These are phyloP conservation scores for Neoseiulus cucumeris DNA, from an alignment of 1,140 invertebrate species.

Conservation along the genomic window DNA sequence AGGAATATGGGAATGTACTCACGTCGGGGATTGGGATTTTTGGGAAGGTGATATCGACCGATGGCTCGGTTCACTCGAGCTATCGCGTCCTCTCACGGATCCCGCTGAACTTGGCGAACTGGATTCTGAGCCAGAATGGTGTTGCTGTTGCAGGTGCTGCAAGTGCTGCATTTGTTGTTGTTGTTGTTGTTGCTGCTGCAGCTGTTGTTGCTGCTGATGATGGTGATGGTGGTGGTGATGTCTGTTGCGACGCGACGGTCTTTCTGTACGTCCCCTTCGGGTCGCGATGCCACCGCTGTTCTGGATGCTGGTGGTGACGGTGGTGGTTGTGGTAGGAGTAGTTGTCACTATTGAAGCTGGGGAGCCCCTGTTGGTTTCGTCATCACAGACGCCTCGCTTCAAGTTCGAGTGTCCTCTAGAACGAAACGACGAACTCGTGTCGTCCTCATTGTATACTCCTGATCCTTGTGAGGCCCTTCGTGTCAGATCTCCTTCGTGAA, in stretches of 20 bases:
- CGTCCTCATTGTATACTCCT: neutral
- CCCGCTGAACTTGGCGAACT: constrained; percentile 18
- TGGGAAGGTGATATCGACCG: constrained; percentile 20
- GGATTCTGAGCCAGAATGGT: constrained; percentile 16
- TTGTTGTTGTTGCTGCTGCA: neutral
- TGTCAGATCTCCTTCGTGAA: too few relatives aligned
- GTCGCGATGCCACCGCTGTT: too few relatives aligned
- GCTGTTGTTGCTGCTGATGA: too few relatives aligned
- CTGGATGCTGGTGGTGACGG: too few relatives aligned
- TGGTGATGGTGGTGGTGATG: too few relatives aligned
- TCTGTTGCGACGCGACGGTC: too few relatives aligned
- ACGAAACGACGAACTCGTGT: neutral
- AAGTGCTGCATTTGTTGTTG: neutral
- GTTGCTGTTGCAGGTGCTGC: neutral
- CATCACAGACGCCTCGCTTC: too few relatives aligned
- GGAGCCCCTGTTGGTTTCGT: too few relatives aligned
- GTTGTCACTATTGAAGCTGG: too few relatives aligned
- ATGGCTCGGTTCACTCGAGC: constrained; percentile 17
- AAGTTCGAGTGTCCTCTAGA: too few relatives aligned
- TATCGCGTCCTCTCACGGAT: constrained; percentile 18
- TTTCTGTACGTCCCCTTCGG: too few relatives aligned
- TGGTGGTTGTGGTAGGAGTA: too few relatives aligned
- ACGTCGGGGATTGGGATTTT: constrained; percentile 20
- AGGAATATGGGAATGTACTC: constrained; percentile 11
- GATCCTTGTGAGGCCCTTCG: constrained; percentile 4